Evolutionary conservation across 2,113 vertebrate species (phyloP), one percentile per base, ranked within the genome.

Genomic region (Thinocorus orbignyianus): DNA sequence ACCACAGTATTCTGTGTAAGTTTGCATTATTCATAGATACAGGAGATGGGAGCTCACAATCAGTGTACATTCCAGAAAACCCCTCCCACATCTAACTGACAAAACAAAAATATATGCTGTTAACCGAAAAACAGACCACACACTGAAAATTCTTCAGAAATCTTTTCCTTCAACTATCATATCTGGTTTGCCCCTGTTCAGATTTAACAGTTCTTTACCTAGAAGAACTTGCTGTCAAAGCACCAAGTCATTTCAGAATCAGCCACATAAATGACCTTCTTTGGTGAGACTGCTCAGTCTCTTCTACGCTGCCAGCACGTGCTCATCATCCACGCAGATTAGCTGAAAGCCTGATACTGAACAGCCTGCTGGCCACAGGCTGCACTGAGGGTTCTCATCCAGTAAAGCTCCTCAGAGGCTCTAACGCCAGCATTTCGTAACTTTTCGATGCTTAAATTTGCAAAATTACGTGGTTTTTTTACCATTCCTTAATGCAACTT

Each of bases 231-330:
- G 13, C 6, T 26, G 37, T 24, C 33, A 5, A 66, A 78, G 33
- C 33, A 86, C 7, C 15, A 49, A 48, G 41, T 6, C n/a, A 73
- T 11, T 35, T 28, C 5, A 1, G 35, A 73, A 77, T 30, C 19
- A 65, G 10, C 35, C 10, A 46, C 25, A 35, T 4, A 54, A 69
- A 48, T 10, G 66, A 54, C 19, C 41, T 82, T 51, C n/a, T 16
- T 11, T 4, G 39, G 9, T 0, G 0, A 41, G 9, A 61, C 52
- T 25, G 18, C 26, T 35, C 0, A 0, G 39, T 46, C 41, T 33
- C 17, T 39, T 31, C 11, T 33, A 22, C 0, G 0, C n/a, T 70
- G 33, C 33, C 48, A 46, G 62, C n/a, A 70, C 25, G 20, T 86
- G 86, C 26, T n/a, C 72, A 71, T 44, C 28, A 70, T 19, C 15